A percentile compares a stretch with the other conserved stretches of the same genome.
Conservation (phyloP, 2,888 invertebrate genomes). For the Ctenicera cuprea region DNA sequence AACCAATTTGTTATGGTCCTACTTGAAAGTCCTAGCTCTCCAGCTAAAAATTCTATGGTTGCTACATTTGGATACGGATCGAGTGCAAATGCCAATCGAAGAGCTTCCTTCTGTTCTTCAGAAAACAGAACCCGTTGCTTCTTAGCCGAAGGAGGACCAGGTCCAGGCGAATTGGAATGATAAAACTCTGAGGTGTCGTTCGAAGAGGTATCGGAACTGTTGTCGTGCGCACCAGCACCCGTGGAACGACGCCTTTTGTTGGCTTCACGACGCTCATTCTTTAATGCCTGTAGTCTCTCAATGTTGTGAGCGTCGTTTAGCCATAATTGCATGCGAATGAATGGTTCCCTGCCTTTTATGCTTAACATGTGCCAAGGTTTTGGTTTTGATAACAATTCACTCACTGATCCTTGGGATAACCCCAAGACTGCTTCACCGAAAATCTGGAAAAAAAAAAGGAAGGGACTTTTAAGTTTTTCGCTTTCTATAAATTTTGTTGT, state of each 20-base stretch:
- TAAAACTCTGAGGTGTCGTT: constrained; percentile 93
- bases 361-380: constrained; percentile 99
- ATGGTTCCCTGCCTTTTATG: constrained; percentile 97
- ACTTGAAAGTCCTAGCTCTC: constrained; percentile 92
- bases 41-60: constrained; percentile 96
- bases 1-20: constrained; percentile 99
- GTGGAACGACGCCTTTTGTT: constrained; percentile 92
- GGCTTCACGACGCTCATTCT: constrained; percentile 93
- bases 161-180: constrained; percentile 88
- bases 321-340: constrained; percentile 98
- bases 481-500: too few species aligned
- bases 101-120: constrained; percentile 98
- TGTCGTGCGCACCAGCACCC: constrained; percentile 88
- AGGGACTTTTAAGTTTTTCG: neutral
- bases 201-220: constrained; percentile 91
- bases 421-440: constrained; percentile 99
- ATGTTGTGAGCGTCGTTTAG: constrained; percentile 96
- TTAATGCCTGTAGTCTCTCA: constrained; percentile 92
- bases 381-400: constrained; percentile 97
- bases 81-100: constrained; percentile 93
- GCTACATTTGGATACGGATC: constrained; percentile 98
- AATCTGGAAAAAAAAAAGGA: constrained; percentile 75
- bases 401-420: constrained; percentile 96
- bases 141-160: constrained; percentile 91
- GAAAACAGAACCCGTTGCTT: constrained; percentile 97